Evolutionary conservation across 2,797 vertebrate species (phyloP).

Genomic region (Carcharodon carcharias): DNA sequence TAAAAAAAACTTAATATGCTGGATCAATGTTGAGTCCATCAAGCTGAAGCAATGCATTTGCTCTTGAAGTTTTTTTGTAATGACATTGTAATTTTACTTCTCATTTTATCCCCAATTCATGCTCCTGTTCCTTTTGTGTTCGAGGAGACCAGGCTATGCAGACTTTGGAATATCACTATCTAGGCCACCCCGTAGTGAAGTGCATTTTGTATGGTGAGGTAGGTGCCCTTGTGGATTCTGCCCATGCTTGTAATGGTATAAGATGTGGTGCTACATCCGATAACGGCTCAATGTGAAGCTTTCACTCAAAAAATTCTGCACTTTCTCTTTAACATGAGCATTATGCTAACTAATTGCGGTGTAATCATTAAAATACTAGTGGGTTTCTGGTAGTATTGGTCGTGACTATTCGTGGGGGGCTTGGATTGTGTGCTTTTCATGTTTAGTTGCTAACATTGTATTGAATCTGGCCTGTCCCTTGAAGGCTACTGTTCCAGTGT

Average conservation of each 20-base stretch:
- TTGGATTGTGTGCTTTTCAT: background rate
- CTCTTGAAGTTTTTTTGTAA: background rate
- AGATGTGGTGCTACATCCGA: background rate
- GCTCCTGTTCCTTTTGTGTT: background rate
- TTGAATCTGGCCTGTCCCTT: background rate
- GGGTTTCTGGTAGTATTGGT: background rate
- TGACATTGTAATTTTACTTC: background rate
- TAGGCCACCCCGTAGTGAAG: background rate
- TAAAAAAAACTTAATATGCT: background rate
- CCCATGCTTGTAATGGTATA: background rate
- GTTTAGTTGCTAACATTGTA: background rate
- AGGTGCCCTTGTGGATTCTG: background rate
- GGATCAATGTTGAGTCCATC: background rate
- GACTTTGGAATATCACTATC: background rate
- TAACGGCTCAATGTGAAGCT: background rate
- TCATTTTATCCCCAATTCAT: background rate
- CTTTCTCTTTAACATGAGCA: background rate
- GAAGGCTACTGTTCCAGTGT: background rate
- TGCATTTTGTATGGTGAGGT: background rate
- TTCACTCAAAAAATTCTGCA: background rate
- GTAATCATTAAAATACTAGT: background rate
- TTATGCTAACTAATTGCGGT: background rate
- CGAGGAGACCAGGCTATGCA: background rate
- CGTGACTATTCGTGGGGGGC: background rate
- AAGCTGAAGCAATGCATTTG: background rate